Evolutionary conservation across 2,113 vertebrate genomes (phyloP).

Genomic region (Pyxicephalus adspersus): DNA sequence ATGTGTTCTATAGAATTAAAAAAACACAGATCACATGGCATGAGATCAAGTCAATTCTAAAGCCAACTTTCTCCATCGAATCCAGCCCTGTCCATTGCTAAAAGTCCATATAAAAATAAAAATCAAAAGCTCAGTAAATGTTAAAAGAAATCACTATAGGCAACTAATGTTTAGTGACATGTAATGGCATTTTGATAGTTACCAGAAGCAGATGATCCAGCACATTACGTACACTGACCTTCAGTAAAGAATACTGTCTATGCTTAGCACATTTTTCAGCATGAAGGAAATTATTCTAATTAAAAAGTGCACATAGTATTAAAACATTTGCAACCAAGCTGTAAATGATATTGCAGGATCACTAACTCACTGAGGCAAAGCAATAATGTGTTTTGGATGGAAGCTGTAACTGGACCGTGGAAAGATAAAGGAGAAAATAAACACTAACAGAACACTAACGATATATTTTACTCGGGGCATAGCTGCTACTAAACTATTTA

Average conservation of each 20-base stretch:
- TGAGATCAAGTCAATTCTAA: no score
- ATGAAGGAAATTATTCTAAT: constrained; percentile 17
- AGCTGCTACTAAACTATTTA: background rate
- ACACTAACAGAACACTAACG: background rate
- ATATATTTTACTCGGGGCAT: background rate
- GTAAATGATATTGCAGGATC: constrained; percentile 12
- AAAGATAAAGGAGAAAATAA: background rate
- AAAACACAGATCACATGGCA: no score
- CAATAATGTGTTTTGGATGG: constrained; percentile 1
- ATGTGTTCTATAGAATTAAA: no score
- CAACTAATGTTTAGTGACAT: constrained; percentile 38
- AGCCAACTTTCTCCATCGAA: no score
- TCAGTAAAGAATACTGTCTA: constrained; percentile 9
- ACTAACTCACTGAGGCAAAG: constrained; percentile 1
- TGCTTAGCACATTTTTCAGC: constrained; percentile 10
- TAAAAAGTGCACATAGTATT: constrained; percentile 24
- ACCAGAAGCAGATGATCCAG: constrained; percentile 10
- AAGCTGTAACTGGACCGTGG: background rate
- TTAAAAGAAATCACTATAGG: constrained; percentile 13
- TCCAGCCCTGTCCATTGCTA: no score
- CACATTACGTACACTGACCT: constrained; percentile 10
- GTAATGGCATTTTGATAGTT: constrained; percentile 23
- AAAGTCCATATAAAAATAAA: no score
- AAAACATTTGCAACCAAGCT: constrained; percentile 44
- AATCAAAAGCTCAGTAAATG: constrained; percentile 4